These are phyloP conservation scores for Mimumesa dahlbomi DNA, from an alignment of 2,888 invertebrate species.

Conservation along the genomic window DNA sequence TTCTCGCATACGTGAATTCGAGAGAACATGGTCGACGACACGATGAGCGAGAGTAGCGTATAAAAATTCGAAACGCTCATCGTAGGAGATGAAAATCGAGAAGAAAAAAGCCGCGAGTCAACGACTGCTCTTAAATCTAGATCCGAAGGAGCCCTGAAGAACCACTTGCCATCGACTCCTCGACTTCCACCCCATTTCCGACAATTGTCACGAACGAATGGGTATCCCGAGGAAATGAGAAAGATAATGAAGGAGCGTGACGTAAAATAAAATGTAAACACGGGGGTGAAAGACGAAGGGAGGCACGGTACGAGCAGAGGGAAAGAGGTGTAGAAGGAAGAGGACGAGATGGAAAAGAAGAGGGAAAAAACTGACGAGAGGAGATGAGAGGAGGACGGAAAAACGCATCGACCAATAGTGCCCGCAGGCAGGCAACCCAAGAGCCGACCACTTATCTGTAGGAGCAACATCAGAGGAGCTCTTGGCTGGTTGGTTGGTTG, in stretches of 20 bases:
- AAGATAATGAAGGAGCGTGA: constrained; percentile 72
- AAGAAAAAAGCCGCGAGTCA: constrained; percentile 27
- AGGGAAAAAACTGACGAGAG: constrained; percentile 57
- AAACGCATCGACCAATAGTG: constrained; percentile 76
- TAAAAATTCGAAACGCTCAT: constrained; percentile 4
- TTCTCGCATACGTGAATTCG: too few relatives aligned
- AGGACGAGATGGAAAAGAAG: constrained; percentile 47
- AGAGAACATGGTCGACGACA: too few relatives aligned
- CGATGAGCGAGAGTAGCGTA: neutral
- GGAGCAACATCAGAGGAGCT: constrained; percentile 78
- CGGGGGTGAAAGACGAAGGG: constrained; percentile 45
- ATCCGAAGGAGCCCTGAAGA: constrained; percentile 57
- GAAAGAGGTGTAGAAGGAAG: constrained; percentile 44
- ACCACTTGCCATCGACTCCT: constrained; percentile 62
- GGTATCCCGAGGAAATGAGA: constrained; percentile 68
- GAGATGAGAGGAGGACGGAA: constrained; percentile 65
- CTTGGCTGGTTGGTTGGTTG: constrained; percentile 73
- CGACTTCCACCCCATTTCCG: constrained; percentile 66
- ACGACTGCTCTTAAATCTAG: constrained; percentile 52
- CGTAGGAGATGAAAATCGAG: neutral
- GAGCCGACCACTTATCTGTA: constrained; percentile 79
- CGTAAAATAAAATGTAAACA: constrained; percentile 75
- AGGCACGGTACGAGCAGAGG: constrained; percentile 21
- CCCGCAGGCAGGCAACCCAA: constrained; percentile 75
- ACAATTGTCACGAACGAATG: constrained; percentile 67